phyloP scores from a whole-genome alignment of 2,113 vertebrate genomes.

The Brachyistius frenatus region DNA sequence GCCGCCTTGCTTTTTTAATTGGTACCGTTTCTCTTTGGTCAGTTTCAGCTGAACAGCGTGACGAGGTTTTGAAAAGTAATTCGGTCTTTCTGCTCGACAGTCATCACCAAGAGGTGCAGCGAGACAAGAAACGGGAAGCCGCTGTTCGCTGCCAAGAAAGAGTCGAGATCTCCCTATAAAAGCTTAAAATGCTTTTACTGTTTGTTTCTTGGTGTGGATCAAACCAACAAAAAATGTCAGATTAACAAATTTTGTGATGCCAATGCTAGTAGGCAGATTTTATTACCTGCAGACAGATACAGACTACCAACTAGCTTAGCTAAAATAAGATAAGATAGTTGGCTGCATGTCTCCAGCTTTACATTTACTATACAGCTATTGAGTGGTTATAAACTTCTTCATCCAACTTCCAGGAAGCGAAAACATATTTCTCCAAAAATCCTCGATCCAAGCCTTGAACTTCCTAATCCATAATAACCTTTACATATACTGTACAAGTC shows the following conservation, averaged over 20 bases:
- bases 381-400: too few relatives aligned
- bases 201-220: too few relatives aligned
- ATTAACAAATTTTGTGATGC: too few relatives aligned
- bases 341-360: not conserved
- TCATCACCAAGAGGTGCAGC: conserved; percentile 1
- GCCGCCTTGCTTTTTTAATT: not conserved
- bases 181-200: not conserved
- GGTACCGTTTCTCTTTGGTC: conserved; percentile 3
- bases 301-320: not conserved
- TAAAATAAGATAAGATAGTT: not conserved
- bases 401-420: too few relatives aligned
- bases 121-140: not conserved
- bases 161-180: not conserved
- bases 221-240: too few relatives aligned
- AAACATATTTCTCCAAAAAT: too few relatives aligned
- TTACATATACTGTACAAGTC: too few relatives aligned
- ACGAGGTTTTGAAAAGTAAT: not conserved
- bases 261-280: not conserved
- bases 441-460: too few relatives aligned
- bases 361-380: too few relatives aligned
- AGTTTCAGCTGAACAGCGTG: not conserved
- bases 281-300: not conserved
- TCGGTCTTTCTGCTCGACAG: not conserved
- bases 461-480: too few relatives aligned
- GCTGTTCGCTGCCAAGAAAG: not conserved